Evolutionary conservation across 1,140 invertebrate genomes (phyloP), one percentile per base, ranked within the genome.

Genomic region (Drosophila albomicans): DNA sequence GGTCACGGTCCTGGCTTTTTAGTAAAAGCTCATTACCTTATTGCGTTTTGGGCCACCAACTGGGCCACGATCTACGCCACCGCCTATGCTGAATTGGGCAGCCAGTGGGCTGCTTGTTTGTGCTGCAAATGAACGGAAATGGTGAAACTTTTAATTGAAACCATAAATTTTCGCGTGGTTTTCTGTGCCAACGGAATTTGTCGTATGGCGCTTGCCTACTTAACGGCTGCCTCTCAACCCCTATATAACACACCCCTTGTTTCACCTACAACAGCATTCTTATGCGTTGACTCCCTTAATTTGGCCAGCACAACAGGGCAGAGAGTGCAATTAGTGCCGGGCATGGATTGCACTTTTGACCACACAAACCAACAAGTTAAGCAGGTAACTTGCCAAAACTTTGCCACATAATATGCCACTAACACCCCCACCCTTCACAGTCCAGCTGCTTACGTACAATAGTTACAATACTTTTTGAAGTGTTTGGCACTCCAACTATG

Each of bases 141-240:
- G 84, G 84, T 84, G 78, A 88, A 88, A 88, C 84, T 88, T 88
- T 88, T 88, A 88, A 88, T 88, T 88, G 84, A 88, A 88, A 88
- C 84, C 84, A 88, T 88, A 88, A 89, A 88, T 88, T 88, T 84
- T 78, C 74, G 76, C 72, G 68, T 87, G 76, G 64, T 82, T 87
- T 69, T 80, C 73, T 78, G 75, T 64, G 68, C 72, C 78, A 78
- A 67, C 72, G 76, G 76, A 87, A 86, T 82, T 86, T 86, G 82
- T 86, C 82, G 75, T 71, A 13, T 46, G 52, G 51, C 59, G 72
- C 64, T 75, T 75, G 66, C 76, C 76, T 70, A 69, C 71, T 69
- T 65, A 70, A 45, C 77, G 32, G 51, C 3, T 45, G 28, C 30
- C 7, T n/a, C 13, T 51, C 2, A 38, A 38, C 43, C 1, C 61